Conservation (phyloP, 1,140 invertebrate species). For the Monomorium pharaonis region DNA sequence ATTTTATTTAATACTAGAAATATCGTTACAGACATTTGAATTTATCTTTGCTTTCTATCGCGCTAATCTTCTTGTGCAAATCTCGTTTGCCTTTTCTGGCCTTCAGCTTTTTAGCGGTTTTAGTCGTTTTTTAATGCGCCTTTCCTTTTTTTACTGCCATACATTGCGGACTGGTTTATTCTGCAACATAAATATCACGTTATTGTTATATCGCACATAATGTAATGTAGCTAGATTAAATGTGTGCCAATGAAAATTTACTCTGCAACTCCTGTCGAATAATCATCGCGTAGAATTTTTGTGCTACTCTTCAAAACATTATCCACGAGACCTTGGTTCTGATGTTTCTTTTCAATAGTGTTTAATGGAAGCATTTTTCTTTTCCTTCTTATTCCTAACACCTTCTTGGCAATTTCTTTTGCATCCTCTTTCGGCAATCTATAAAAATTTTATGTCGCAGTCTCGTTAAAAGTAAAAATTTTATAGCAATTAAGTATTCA, state of each 20-base stretch:
- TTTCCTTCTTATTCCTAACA: slow-evolving; percentile 78
- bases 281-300: slow-evolving; percentile 63
- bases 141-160: slow-evolving; percentile 83
- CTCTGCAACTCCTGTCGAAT: slow-evolving; percentile 48
- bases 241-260: slow-evolving; percentile 34
- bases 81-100: slow-evolving; percentile 88
- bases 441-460: background rate
- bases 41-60: slow-evolving; percentile 88
- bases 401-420: slow-evolving; percentile 76
- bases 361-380: slow-evolving; percentile 72
- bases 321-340: slow-evolving; percentile 72
- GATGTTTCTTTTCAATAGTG: slow-evolving; percentile 73
- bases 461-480: slow-evolving; percentile 67
- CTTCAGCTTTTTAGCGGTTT: slow-evolving; percentile 86
- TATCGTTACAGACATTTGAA: background rate
- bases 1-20: background rate
- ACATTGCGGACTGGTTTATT: background rate
- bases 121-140: slow-evolving; percentile 81
- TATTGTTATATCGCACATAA: background rate
- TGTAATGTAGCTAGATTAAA: slow-evolving; percentile 4
- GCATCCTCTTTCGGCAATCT: slow-evolving; percentile 82
- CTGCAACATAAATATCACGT: slow-evolving; percentile 21
- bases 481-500: slow-evolving; percentile 13
- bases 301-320: slow-evolving; percentile 66
- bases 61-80: slow-evolving; percentile 86